A percentile compares a stretch with the other conserved stretches of the same genome.
These are phyloP conservation scores for Pilophorus perplexus DNA, from an alignment of 2,888 invertebrate species.

Conservation along the genomic window DNA sequence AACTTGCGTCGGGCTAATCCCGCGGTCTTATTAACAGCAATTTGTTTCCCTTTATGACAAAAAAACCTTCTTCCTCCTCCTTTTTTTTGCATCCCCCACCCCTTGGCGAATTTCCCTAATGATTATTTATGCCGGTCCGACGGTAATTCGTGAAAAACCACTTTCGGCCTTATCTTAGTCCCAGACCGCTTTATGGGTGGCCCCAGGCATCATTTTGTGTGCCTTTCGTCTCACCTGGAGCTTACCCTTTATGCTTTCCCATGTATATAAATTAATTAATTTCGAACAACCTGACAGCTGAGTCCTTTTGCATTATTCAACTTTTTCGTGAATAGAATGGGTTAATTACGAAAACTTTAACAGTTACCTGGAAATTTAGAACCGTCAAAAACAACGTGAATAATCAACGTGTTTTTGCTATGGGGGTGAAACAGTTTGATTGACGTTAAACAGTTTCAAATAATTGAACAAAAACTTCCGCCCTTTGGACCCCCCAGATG, in stretches of 20 bases:
- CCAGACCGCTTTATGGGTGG: background rate
- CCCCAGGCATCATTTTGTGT: background rate
- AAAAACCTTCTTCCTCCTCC: background rate
- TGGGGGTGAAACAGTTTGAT: too few species aligned
- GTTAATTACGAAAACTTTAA: too few species aligned
- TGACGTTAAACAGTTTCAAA: too few species aligned
- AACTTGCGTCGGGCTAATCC: slow-evolving; percentile 20
- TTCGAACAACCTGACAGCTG: too few species aligned
- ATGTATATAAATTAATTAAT: background rate
- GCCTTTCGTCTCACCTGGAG: background rate
- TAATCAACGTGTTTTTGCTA: too few species aligned
- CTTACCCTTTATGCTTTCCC: background rate
- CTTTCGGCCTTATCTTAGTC: slow-evolving; percentile 4
- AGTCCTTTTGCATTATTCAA: too few species aligned
- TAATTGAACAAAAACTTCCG: too few species aligned
- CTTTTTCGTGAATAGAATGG: too few species aligned
- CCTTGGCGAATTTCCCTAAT: slow-evolving; percentile 11
- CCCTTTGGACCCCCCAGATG: too few species aligned
- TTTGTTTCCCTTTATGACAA: slow-evolving; percentile 27
- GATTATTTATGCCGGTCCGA: slow-evolving; percentile 22
- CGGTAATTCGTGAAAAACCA: slow-evolving; percentile 23
- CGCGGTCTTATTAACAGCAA: slow-evolving; percentile 28
- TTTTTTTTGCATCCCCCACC: background rate
- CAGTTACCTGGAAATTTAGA: too few species aligned
- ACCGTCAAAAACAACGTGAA: too few species aligned